Evolutionary conservation across 2,797 vertebrate species (phyloP).

Genomic region (Adelosebastes latens): DNA sequence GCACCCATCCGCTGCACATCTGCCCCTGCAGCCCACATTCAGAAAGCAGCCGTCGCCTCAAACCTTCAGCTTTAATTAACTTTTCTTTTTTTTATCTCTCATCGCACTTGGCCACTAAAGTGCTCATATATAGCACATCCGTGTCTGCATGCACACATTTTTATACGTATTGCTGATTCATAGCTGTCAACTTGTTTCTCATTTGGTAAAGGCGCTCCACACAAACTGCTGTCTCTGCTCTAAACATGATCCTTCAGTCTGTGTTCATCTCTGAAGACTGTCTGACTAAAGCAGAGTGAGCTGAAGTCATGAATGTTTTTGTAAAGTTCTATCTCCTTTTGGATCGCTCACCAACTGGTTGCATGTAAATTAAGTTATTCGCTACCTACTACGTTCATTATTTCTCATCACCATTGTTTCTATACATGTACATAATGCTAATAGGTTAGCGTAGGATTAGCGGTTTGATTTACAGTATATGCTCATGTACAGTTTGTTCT

Average conservation of each 20-base stretch:
- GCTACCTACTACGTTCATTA: conserved; percentile 25
- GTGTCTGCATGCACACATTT: conserved; percentile 38
- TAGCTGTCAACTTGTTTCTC: conserved; percentile 37
- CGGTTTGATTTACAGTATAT: conserved; percentile 41
- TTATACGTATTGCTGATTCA: conserved; percentile 27
- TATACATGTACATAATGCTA: conserved; percentile 71
- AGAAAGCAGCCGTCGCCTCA: conserved; percentile 69
- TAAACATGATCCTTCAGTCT: conserved; percentile 9
- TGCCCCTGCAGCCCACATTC: conserved; percentile 66
- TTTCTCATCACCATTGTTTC: conserved; percentile 55
- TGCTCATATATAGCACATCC: conserved; percentile 57
- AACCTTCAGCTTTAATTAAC: conserved; percentile 75
- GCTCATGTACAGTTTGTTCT: conserved; percentile 64
- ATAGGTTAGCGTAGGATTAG: conserved; percentile 53
- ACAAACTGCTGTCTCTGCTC: conserved; percentile 35
- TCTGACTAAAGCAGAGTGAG: conserved; percentile 27
- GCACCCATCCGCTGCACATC: conserved; percentile 64
- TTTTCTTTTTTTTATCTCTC: conserved; percentile 26
- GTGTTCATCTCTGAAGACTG: conserved; percentile 20
- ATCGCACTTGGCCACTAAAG: conserved; percentile 38
- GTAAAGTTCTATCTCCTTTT: conserved; percentile 11
- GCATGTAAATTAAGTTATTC: conserved; percentile 69
- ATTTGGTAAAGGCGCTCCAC: conserved; percentile 23
- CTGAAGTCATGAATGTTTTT: conserved; percentile 55
- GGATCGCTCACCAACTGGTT: conserved; percentile 30